Evolutionary conservation across 2,797 vertebrate genomes (phyloP), one percentile per base, ranked within the genome.

Genomic region (Knipowitschia caucasica): DNA sequence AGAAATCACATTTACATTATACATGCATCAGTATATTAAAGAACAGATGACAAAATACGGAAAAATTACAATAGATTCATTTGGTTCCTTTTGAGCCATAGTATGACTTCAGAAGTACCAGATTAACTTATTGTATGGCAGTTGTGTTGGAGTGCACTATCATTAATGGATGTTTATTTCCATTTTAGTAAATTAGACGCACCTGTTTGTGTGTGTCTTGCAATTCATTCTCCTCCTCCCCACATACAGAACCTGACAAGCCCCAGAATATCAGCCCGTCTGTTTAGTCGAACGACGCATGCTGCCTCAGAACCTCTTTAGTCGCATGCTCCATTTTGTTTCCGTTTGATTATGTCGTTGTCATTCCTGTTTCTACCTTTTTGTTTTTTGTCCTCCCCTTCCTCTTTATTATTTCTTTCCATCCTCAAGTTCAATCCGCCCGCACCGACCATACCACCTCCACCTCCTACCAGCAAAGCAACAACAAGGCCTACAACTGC

Each of bases 371-470:
- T 79, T 83, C 80, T 72, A 68, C 76, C 64, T 69, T 84, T 78
- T 76, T 62, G 77, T 77, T 76, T 36, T 53, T 68, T 60, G 53
- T 46, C 36, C 61, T 62, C 14, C 38, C 31, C 49, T 45, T 50
- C 56, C 57, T 38, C 59, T 46, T 25, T 51, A 59, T 43, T 18
- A 60, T 63, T 43, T 43, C 23, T 56, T 75, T 67, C 57, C 61
- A 80, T 76, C 67, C 9, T 73, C 70, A 80, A 92, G 91, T 90
- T 86, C 70, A 84, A 75, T 77, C 76, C 75, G 4, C 76, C 82
- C 47, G 71, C 85, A 49, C 81, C 3, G 76, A 75, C 77, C 74
- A 83, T 43, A 59, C 69, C 82, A 62, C 72, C 71, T 56, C 69
- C 82, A 62, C 72, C 71, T 56, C 73, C 88, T 47, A 65, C 59